Evolutionary conservation across 1,140 invertebrate genomes (phyloP).

Genomic region (Oscheius sp.): DNA sequence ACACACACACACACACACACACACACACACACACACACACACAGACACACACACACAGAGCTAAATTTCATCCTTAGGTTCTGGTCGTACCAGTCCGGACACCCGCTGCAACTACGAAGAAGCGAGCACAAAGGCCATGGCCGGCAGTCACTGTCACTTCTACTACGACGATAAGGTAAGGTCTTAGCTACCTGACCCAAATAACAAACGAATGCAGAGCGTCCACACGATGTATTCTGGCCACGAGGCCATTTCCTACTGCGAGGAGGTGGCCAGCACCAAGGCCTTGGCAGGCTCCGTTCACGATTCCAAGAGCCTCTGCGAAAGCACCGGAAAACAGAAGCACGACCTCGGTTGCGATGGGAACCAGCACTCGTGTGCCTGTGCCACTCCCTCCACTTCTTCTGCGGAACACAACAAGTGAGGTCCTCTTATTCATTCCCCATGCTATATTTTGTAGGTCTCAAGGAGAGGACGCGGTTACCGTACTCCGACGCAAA

Average conservation of each 20-base stretch:
- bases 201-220: constrained; percentile 41
- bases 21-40: not conserved
- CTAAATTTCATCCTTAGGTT: not conserved
- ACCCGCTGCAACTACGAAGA: constrained; percentile 58
- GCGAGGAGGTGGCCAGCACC: constrained; percentile 45
- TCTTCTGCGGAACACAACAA: not conserved
- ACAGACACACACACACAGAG: not conserved
- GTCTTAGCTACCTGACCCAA: not conserved
- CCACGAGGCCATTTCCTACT: constrained; percentile 38
- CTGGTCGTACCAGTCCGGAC: constrained; percentile 42
- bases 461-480: not conserved
- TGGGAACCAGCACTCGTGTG: constrained; percentile 1
- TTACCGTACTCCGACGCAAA: not conserved
- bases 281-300: constrained; percentile 46
- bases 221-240: constrained; percentile 54
- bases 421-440: not conserved
- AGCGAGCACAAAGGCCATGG: constrained; percentile 54
- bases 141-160: constrained; percentile 55
- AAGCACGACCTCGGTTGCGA: not conserved
- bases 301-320: constrained; percentile 40
- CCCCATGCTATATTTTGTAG: not conserved
- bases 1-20: not conserved
- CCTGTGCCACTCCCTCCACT: not conserved
- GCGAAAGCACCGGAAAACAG: constrained; percentile 17
- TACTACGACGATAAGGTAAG: constrained; percentile 55